Conservation (phyloP, 2,888 invertebrate species). For the Volucella bombylans region DNA sequence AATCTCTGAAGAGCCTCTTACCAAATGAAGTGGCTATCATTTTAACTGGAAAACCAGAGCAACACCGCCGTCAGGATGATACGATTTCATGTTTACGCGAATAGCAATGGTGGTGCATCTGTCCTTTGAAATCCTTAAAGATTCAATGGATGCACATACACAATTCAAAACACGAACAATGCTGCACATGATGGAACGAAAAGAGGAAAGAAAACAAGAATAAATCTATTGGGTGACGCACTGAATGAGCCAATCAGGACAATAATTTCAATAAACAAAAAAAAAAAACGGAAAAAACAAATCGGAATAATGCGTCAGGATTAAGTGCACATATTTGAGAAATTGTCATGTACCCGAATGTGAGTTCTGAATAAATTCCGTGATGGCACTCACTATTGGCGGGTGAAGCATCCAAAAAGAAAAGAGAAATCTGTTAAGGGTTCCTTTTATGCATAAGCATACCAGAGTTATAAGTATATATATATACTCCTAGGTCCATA, state of each 20-base stretch:
- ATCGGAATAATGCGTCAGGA: conserved; percentile 35
- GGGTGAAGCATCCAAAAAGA: conserved; percentile 45
- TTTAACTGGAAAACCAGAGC: conserved; percentile 42
- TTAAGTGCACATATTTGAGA: conserved; percentile 64
- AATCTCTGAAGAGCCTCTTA: conserved; percentile 74
- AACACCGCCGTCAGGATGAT: conserved; percentile 34
- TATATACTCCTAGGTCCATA: no score
- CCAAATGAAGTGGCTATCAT: conserved; percentile 72
- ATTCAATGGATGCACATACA: conserved; percentile 38
- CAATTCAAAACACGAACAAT: conserved; percentile 39
- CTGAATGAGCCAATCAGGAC: conserved; percentile 51
- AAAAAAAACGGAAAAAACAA: conserved; percentile 6
- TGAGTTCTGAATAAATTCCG: background rate
- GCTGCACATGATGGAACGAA: background rate
- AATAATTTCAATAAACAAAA: background rate
- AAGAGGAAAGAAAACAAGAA: conserved; percentile 26
- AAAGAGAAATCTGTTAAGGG: conserved; percentile 2
- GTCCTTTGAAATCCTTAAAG: conserved; percentile 58
- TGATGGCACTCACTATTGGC: conserved; percentile 12
- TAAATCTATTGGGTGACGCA: conserved; percentile 67
- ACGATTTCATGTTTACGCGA: conserved; percentile 56
- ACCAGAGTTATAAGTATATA: no score
- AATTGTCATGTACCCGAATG: conserved; percentile 26
- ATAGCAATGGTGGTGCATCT: conserved; percentile 46
- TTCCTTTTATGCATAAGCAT: no score